phyloP scores from a whole-genome alignment of 2,113 vertebrate genomes.

The Eidolon helvum region DNA sequence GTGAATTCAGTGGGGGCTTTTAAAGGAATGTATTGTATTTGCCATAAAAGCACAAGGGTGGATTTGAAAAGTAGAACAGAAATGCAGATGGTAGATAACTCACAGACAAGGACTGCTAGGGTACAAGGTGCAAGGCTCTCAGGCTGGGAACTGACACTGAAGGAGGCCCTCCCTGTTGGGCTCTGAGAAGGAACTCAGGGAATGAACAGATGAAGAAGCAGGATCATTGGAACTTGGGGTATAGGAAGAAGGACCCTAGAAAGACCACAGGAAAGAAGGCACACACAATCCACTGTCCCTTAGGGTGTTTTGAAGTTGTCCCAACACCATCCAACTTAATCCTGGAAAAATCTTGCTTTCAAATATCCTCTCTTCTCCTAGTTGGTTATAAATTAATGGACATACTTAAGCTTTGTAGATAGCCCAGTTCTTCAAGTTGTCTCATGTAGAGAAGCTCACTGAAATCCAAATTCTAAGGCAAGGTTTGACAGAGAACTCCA shows the following conservation, averaged over 20 bases:
- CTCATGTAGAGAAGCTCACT: slow-evolving; percentile 5
- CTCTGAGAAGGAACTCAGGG: neutral
- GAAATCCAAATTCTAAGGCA: neutral
- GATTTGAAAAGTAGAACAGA: slow-evolving; percentile 43
- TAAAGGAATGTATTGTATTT: slow-evolving; percentile 29
- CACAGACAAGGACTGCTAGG: neutral
- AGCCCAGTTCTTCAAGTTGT: neutral
- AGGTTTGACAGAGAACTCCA: neutral
- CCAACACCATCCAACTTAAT: neutral
- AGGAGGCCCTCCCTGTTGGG: neutral
- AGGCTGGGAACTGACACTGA: neutral
- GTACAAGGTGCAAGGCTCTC: neutral
- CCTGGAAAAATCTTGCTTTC: slow-evolving; percentile 28
- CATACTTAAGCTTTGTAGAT: slow-evolving; percentile 12
- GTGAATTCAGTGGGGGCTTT: neutral
- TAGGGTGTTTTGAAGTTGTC: neutral
- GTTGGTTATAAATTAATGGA: slow-evolving; percentile 43
- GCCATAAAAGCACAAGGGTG: neutral
- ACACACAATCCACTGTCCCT: neutral
- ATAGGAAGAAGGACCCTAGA: neutral
- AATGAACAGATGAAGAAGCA: neutral
- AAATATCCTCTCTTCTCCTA: slow-evolving; percentile 14
- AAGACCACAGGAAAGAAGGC: neutral
- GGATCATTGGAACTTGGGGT: neutral
- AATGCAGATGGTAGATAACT: neutral